These are phyloP conservation scores for Carterocephalus palaemon DNA, from an alignment of 2,888 invertebrate genomes.

Conservation along the genomic window DNA sequence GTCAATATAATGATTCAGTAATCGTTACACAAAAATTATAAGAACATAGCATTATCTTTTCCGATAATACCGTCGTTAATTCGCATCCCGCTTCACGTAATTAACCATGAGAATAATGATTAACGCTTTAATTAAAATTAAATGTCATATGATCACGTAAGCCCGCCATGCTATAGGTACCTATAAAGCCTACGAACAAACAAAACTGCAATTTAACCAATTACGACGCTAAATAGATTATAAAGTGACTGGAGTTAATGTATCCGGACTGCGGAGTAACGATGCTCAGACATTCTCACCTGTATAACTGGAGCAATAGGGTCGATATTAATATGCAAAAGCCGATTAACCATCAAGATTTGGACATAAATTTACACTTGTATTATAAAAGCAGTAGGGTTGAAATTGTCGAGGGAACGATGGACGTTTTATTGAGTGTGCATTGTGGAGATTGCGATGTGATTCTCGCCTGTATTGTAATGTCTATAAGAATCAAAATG, in stretches of 20 bases:
- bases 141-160: conserved; percentile 13
- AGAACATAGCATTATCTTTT: too few species aligned
- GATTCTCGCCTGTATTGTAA: conserved; percentile 7
- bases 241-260: conserved; percentile 42
- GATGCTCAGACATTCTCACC: conserved; percentile 26
- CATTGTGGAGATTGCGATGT: conserved; percentile 1
- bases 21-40: too few species aligned
- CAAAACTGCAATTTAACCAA: conserved; percentile 40
- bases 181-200: conserved; percentile 25
- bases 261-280: conserved; percentile 35
- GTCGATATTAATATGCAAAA: conserved; percentile 14
- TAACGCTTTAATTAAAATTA: conserved; percentile 11
- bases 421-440: conserved; percentile 13
- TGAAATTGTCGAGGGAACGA: conserved; percentile 20
- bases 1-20: too few species aligned
- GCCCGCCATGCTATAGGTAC: background rate
- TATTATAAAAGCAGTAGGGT: conserved; percentile 21
- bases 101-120: conserved; percentile 16
- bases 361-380: conserved; percentile 17
- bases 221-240: conserved; percentile 40
- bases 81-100: background rate
- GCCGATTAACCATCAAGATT: conserved; percentile 16
- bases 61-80: background rate
- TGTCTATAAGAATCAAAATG: conserved; percentile 11
- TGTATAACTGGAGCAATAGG: conserved; percentile 24